phyloP scores from a whole-genome alignment of 1,140 invertebrate species.

The Drosophila guanche region DNA sequence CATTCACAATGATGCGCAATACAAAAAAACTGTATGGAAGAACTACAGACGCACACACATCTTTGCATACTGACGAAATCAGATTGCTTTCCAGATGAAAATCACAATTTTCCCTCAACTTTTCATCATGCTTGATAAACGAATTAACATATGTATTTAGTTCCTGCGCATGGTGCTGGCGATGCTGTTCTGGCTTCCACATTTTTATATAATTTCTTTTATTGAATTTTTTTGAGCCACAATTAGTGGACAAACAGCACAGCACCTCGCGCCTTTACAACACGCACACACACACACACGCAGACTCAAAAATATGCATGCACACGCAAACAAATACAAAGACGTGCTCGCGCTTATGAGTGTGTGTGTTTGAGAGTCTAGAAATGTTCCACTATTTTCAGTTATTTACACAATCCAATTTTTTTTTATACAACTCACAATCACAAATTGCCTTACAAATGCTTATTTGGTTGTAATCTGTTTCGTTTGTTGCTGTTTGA shows the following conservation, averaged over 20 bases:
- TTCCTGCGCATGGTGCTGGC: conserved; percentile 6
- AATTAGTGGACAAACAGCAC: conserved; percentile 36
- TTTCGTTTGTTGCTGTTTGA: conserved; percentile 33
- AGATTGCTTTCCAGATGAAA: conserved; percentile 39
- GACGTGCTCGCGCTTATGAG: background rate
- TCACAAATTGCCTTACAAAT: no score
- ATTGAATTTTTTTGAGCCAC: conserved; percentile 66
- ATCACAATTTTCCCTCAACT: conserved; percentile 41
- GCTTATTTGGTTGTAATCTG: background rate
- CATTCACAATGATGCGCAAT: conserved; percentile 78
- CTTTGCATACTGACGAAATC: conserved; percentile 70
- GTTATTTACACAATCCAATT: conserved; percentile 74
- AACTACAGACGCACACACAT: conserved; percentile 39
- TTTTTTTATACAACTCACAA: conserved; percentile 8
- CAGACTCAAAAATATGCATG: conserved; percentile 7
- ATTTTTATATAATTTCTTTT: conserved; percentile 71
- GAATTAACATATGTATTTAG: conserved; percentile 6
- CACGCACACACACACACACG: conserved; percentile 33
- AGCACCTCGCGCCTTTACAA: conserved; percentile 71
- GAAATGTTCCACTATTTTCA: conserved; percentile 67
- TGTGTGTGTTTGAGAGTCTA: conserved; percentile 30
- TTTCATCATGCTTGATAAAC: conserved; percentile 15
- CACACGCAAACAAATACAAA: conserved; percentile 12
- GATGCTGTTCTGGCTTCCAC: conserved; percentile 22
- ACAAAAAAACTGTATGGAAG: conserved; percentile 67